phyloP scores from a whole-genome alignment of 2,113 vertebrate genomes.

The Chaetorhynchus papuensis region DNA sequence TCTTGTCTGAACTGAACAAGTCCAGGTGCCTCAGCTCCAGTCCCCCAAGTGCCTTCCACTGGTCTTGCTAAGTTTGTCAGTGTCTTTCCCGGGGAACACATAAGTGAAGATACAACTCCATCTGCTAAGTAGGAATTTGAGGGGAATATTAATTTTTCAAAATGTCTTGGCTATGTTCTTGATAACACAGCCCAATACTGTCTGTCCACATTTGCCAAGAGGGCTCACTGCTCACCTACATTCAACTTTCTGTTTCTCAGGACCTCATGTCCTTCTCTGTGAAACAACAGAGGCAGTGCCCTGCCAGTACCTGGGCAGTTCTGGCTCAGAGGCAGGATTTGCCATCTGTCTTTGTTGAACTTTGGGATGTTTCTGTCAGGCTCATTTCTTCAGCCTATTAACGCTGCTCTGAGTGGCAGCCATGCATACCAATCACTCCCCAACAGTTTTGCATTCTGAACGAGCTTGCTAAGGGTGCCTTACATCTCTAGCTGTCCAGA shows the following conservation, averaged over 20 bases:
- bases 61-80: neutral
- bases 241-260: neutral
- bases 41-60: neutral
- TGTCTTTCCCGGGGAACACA: neutral
- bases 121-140: neutral
- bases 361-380: neutral
- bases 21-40: neutral
- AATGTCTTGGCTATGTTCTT: neutral
- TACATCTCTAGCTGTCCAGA: neutral
- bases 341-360: neutral
- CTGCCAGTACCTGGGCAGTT: neutral
- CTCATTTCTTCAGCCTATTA: neutral
- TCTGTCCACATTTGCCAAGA: neutral
- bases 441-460: neutral
- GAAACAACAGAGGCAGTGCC: neutral
- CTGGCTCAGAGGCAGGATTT: neutral
- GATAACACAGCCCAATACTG: neutral
- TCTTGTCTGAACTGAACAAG: neutral
- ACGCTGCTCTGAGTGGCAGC: neutral
- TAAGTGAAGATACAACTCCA: neutral
- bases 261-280: neutral
- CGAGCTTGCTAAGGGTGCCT: neutral
- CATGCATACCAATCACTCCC: neutral
- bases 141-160: neutral
- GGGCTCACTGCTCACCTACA: fast-evolving